These are phyloP conservation scores for Aplocera efformata DNA, from an alignment of 2,888 invertebrate species.

Conservation along the genomic window DNA sequence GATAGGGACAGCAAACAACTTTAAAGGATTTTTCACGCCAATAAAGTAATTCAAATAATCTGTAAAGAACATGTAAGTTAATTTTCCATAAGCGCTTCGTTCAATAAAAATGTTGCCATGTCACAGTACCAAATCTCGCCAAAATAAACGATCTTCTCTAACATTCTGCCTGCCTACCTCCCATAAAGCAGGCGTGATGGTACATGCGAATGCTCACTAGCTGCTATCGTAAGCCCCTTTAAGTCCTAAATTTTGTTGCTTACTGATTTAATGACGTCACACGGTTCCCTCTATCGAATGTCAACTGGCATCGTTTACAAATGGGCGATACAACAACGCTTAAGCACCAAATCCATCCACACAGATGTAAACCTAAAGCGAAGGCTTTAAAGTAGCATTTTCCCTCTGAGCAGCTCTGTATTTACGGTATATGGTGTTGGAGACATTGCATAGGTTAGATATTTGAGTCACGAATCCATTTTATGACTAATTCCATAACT, in stretches of 20 bases:
- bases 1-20: no score
- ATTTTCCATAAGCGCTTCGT: no score
- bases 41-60: no score
- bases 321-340: slow-evolving; percentile 20
- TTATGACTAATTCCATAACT: slow-evolving; percentile 81
- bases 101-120: not conserved
- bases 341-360: slow-evolving; percentile 13
- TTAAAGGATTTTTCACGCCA: no score
- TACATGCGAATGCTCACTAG: slow-evolving; percentile 35
- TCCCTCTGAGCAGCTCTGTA: not conserved
- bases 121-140: slow-evolving; percentile 6
- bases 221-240: slow-evolving; percentile 55
- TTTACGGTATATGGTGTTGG: slow-evolving; percentile 26
- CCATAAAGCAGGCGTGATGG: slow-evolving; percentile 36
- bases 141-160: slow-evolving; percentile 21
- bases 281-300: slow-evolving; percentile 76
- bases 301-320: slow-evolving; percentile 67
- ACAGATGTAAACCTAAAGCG: slow-evolving; percentile 8
- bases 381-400: slow-evolving; percentile 16
- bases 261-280: slow-evolving; percentile 80
- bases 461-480: slow-evolving; percentile 80
- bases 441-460: slow-evolving; percentile 69
- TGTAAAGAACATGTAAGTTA: no score
- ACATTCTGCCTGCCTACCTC: slow-evolving; percentile 24
- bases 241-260: slow-evolving; percentile 71